Percentiles rank a stretch among this genome's conserved stretches.
These are phyloP conservation scores for Spodoptera exigua DNA, from an alignment of 2,888 invertebrate species.

Conservation along the genomic window DNA sequence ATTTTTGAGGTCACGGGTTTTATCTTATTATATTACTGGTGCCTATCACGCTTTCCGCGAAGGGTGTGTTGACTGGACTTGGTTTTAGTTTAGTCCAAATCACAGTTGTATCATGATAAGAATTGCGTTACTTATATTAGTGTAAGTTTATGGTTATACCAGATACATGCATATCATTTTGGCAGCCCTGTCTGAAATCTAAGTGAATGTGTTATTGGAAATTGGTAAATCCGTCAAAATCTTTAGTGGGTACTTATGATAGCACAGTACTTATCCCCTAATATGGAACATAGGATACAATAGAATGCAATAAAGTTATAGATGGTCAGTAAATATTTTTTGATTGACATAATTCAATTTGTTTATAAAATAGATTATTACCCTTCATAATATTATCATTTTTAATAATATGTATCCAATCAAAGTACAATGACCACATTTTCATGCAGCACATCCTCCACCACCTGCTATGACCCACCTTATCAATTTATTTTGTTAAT, in stretches of 20 bases:
- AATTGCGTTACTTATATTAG: slow-evolving; percentile 33
- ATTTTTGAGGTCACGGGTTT: slow-evolving; percentile 9
- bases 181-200: slow-evolving; percentile 83
- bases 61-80: slow-evolving; percentile 17
- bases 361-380: too few relatives aligned
- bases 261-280: slow-evolving; percentile 38
- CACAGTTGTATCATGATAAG: slow-evolving; percentile 38
- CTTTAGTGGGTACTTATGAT: slow-evolving; percentile 35
- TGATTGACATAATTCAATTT: neutral
- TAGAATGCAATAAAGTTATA: slow-evolving; percentile 26
- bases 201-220: slow-evolving; percentile 51
- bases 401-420: too few relatives aligned
- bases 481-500: too few relatives aligned
- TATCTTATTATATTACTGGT: slow-evolving; percentile 2
- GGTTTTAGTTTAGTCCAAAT: slow-evolving; percentile 23
- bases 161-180: slow-evolving; percentile 79
- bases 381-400: too few relatives aligned
- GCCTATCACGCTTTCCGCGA: slow-evolving; percentile 5
- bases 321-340: slow-evolving; percentile 1
- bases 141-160: slow-evolving; percentile 58
- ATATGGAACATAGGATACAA: slow-evolving; percentile 46
- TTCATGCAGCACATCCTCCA: too few relatives aligned
- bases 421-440: too few relatives aligned
- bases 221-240: slow-evolving; percentile 34
- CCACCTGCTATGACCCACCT: too few relatives aligned